phyloP scores from a whole-genome alignment of 2,113 vertebrate genomes.

The Cavia porcellus region DNA sequence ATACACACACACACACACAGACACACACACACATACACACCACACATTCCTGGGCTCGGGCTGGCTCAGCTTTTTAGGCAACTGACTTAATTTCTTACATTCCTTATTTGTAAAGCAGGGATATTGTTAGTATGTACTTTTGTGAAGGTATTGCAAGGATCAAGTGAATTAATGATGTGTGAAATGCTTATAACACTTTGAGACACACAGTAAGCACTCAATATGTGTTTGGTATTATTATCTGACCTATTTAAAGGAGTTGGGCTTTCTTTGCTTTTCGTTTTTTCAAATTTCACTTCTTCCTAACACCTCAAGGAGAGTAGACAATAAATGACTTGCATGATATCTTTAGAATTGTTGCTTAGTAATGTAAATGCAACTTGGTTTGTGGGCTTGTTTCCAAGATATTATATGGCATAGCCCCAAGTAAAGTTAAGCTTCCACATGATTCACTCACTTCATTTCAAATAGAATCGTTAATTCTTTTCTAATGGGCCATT shows the following conservation, averaged over 20 bases:
- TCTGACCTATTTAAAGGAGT: background rate
- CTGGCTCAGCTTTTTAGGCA: background rate
- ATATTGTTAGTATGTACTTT: background rate
- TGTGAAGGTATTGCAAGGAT: background rate
- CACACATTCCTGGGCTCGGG: background rate
- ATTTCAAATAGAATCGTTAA: background rate
- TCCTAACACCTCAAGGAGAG: background rate
- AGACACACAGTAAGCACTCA: background rate
- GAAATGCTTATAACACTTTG: background rate
- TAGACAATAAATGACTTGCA: background rate
- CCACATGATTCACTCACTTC: background rate
- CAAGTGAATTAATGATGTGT: background rate
- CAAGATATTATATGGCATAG: background rate
- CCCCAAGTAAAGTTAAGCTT: background rate
- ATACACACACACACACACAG: too few relatives aligned
- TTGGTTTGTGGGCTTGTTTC: conserved; percentile 26
- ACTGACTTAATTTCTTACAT: background rate
- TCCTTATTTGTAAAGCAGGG: background rate
- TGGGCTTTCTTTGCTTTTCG: background rate
- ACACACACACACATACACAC: too few relatives aligned
- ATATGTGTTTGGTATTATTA: background rate
- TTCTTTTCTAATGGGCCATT: background rate
- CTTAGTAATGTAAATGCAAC: background rate
- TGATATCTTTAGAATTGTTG: background rate
- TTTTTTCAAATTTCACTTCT: background rate